A percentile compares a stretch with the other conserved stretches of the same genome.
Evolutionary conservation across 2,797 vertebrate genomes (phyloP).

Genomic region (Apodemus agrarius): DNA sequence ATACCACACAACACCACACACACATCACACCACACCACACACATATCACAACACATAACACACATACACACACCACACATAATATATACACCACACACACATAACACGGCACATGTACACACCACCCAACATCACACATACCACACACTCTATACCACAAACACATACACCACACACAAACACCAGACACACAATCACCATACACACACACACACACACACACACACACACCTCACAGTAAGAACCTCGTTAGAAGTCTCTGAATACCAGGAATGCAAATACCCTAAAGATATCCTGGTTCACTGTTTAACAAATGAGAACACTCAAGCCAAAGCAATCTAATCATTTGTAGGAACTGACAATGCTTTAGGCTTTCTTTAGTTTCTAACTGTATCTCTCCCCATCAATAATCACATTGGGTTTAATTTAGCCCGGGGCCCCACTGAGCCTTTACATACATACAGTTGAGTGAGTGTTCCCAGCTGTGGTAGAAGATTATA

Average conservation of each 20-base stretch:
- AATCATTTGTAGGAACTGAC: neutral
- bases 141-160: neutral
- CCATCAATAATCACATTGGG: neutral
- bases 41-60: too few relatives aligned
- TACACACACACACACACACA: too few relatives aligned
- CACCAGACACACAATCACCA: neutral
- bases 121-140: too few relatives aligned
- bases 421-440: neutral
- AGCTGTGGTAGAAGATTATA: neutral
- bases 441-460: neutral
- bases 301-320: conserved; percentile 30
- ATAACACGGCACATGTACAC: too few relatives aligned
- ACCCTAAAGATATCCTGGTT: neutral
- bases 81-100: too few relatives aligned
- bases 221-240: neutral
- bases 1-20: neutral
- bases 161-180: neutral
- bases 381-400: neutral
- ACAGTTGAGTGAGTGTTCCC: neutral
- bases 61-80: too few relatives aligned
- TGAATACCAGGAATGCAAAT: neutral
- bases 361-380: neutral
- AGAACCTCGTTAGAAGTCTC: neutral
- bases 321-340: neutral
- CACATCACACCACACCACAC: too few relatives aligned